Conservation (phyloP, 2,888 invertebrate genomes). For the Sesia apiformis region DNA sequence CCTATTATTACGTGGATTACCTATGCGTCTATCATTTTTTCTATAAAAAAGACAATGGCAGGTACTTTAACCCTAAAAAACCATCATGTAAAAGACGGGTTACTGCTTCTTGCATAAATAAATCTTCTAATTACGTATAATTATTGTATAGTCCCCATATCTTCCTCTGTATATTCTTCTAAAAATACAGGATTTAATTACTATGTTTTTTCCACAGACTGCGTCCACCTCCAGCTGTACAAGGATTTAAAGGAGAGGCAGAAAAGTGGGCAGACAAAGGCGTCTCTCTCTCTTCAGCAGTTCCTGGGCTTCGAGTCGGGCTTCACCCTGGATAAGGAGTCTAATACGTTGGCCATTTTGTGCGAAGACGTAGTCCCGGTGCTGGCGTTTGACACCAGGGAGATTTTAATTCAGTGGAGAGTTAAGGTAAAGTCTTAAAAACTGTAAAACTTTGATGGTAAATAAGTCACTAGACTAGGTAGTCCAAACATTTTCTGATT, state of each 20-base stretch:
- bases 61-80: no score
- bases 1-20: no score
- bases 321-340: slow-evolving; percentile 92
- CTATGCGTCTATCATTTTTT: no score
- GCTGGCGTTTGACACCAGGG: slow-evolving; percentile 90
- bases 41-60: no score
- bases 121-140: no score
- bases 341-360: slow-evolving; percentile 89
- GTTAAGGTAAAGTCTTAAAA: slow-evolving; percentile 45
- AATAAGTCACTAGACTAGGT: no score
- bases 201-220: slow-evolving; percentile 78
- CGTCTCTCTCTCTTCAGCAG: slow-evolving; percentile 89
- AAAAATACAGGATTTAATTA: no score
- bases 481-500: no score
- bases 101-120: no score
- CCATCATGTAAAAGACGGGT: no score
- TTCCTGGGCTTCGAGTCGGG: slow-evolving; percentile 91
- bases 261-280: slow-evolving; percentile 91
- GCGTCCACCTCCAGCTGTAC: slow-evolving; percentile 90
- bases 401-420: slow-evolving; percentile 91
- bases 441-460: not conserved
- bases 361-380: slow-evolving; percentile 91
- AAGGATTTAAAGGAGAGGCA: slow-evolving; percentile 91
- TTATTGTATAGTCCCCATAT: no score
- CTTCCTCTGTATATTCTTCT: no score